Conservation (phyloP, 2,888 invertebrate species). For the Keiferia lycopersicella region DNA sequence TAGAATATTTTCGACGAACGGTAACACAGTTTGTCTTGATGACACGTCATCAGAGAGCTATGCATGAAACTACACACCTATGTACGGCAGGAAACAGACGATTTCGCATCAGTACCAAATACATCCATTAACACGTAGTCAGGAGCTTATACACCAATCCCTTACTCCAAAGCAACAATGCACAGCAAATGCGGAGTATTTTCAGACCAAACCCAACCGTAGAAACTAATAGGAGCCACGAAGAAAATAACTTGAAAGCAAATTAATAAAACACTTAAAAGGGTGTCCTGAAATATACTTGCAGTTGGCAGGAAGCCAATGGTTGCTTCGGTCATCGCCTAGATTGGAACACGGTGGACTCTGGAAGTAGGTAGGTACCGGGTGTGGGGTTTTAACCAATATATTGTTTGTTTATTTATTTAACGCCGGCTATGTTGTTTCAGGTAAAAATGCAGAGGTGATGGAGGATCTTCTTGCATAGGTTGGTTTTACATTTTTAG, state of each 20-base stretch:
- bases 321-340: constrained; percentile 59
- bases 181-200: constrained; percentile 11
- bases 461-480: constrained; percentile 27
- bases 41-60: constrained; percentile 28
- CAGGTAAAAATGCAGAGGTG: constrained; percentile 16
- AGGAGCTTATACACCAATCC: neutral
- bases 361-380: constrained; percentile 30
- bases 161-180: constrained; percentile 16
- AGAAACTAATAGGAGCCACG: constrained; percentile 40
- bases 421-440: constrained; percentile 14
- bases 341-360: constrained; percentile 51
- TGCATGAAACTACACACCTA: neutral
- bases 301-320: constrained; percentile 59
- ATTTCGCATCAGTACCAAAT: neutral
- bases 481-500: constrained; percentile 20
- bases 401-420: constrained; percentile 18
- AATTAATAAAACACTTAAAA: constrained; percentile 78
- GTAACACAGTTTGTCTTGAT: constrained; percentile 29
- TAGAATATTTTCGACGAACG: constrained; percentile 33
- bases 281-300: constrained; percentile 72
- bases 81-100: neutral
- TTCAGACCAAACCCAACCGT: constrained; percentile 6
- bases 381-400: constrained; percentile 16
- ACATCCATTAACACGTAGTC: constrained; percentile 4
- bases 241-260: constrained; percentile 67